Conservation (phyloP, 2,113 vertebrate genomes). For the Etheostoma cragini region DNA sequence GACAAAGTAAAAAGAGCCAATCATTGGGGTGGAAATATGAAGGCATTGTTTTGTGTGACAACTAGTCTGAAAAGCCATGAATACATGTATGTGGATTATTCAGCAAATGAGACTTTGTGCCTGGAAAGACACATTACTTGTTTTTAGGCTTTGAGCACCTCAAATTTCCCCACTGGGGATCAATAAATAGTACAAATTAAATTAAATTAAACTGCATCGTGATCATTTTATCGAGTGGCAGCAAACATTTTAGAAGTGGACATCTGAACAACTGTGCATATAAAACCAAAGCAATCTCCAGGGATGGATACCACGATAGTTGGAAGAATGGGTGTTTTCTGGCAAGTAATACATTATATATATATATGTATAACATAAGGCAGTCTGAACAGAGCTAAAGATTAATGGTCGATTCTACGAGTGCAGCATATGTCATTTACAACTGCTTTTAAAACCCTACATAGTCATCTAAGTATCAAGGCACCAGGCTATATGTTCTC, state of each 20-base stretch:
- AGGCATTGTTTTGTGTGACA: background rate
- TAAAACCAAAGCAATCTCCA: background rate
- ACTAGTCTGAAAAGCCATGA: background rate
- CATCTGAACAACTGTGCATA: background rate
- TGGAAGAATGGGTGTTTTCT: background rate
- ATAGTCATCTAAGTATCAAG: conserved; percentile 5
- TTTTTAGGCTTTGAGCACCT: background rate
- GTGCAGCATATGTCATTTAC: background rate
- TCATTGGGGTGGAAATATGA: background rate
- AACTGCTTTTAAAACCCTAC: conserved; percentile 9
- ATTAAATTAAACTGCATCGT: too few species aligned
- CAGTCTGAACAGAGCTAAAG: background rate
- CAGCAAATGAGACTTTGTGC: background rate
- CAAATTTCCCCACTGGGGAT: too few species aligned
- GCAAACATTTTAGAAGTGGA: background rate
- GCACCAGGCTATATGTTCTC: background rate
- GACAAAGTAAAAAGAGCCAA: background rate
- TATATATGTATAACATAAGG: too few species aligned
- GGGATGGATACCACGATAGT: background rate
- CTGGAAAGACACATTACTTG: background rate
- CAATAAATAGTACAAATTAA: too few species aligned
- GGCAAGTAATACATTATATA: background rate
- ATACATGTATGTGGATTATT: background rate
- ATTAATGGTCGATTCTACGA: background rate
- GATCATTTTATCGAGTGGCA: background rate